phyloP scores from a whole-genome alignment of 2,888 invertebrate species.

The Cerastis leucographa region DNA sequence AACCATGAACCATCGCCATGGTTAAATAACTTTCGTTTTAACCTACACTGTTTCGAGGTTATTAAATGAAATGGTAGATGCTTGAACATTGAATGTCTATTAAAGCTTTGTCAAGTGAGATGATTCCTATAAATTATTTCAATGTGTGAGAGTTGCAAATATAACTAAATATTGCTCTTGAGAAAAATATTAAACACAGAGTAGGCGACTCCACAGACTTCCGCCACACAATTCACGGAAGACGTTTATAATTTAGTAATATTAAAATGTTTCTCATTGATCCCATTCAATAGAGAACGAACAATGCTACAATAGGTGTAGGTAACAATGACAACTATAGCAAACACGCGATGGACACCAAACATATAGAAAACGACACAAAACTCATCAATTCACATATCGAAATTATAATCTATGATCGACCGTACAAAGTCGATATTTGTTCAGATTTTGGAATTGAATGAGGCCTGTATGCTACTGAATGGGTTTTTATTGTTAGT shows the following conservation, averaged over 20 bases:
- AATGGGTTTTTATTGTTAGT: slow-evolving; percentile 78
- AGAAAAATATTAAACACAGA: background rate
- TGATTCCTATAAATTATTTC: background rate
- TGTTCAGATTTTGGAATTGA: slow-evolving; percentile 22
- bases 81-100: background rate
- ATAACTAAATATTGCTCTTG: too few relatives aligned
- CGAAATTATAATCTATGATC: slow-evolving; percentile 28
- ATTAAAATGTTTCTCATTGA: slow-evolving; percentile 91
- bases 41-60: background rate
- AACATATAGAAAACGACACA: slow-evolving; percentile 65
- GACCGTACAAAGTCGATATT: slow-evolving; percentile 56
- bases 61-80: too few relatives aligned
- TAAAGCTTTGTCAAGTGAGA: background rate
- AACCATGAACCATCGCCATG: background rate
- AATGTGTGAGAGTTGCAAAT: background rate
- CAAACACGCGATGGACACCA: slow-evolving; percentile 86
- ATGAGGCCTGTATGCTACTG: slow-evolving; percentile 57
- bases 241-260: slow-evolving; percentile 90
- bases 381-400: slow-evolving; percentile 17
- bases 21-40: background rate
- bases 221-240: slow-evolving; percentile 80
- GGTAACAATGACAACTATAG: slow-evolving; percentile 89
- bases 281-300: slow-evolving; percentile 83
- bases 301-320: slow-evolving; percentile 89
- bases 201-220: slow-evolving; percentile 49